Conservation (phyloP, 2,113 vertebrate species). For the Paradoxurus hermaphroditus region DNA sequence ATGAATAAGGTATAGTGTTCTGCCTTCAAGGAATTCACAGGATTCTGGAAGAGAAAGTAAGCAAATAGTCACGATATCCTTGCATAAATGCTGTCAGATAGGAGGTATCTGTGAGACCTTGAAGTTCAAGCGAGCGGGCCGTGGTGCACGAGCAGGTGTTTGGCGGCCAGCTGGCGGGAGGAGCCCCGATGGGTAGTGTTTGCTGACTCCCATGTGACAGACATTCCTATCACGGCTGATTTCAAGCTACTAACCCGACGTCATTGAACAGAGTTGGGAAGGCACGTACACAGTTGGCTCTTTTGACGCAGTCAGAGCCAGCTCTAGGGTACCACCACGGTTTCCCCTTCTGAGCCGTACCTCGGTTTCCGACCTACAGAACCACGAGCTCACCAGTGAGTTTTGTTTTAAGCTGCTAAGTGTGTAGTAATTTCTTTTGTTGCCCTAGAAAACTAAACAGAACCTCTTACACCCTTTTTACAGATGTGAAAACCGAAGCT, state of each 20-base stretch:
- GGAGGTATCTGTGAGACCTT: not conserved
- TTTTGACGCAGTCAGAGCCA: not conserved
- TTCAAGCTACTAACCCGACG: not conserved
- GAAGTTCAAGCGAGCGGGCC: not conserved
- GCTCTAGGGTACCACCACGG: too few species aligned
- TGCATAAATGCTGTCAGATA: not conserved
- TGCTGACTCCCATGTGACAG: not conserved
- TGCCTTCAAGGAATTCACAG: not conserved
- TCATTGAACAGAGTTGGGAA: not conserved
- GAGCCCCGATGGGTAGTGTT: not conserved
- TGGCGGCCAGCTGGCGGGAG: not conserved
- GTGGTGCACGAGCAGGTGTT: fast-evolving
- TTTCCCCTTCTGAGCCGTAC: too few species aligned
- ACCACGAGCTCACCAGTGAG: not conserved
- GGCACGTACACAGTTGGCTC: too few species aligned
- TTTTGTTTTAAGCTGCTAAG: not conserved
- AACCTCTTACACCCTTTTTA: not conserved
- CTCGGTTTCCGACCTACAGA: not conserved
- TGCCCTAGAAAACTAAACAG: not conserved
- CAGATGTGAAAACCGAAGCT: not conserved
- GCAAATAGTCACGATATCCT: not conserved
- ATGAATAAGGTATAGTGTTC: not conserved
- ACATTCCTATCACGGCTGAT: not conserved
- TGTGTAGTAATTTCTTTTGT: not conserved
- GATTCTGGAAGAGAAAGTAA: not conserved